A percentile compares a stretch with the other conserved stretches of the same genome.
Conservation (phyloP, 2,888 invertebrate species). For the Lacanobia oleracea region DNA sequence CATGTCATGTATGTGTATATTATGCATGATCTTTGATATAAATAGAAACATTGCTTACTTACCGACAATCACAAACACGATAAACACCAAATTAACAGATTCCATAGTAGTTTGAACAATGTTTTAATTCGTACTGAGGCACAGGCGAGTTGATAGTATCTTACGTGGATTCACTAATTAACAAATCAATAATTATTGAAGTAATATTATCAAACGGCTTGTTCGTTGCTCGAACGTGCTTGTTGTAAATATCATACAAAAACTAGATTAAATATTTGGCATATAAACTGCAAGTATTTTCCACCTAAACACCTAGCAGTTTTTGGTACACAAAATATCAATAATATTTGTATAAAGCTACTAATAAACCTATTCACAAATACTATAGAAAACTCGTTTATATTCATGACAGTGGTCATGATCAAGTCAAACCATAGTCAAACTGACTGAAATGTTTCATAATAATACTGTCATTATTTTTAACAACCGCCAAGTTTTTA, state of each 20-base stretch:
- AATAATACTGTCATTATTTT: constrained; percentile 2
- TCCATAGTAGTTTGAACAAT: constrained; percentile 39
- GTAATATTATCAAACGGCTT: constrained; percentile 9
- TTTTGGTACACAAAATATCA: constrained; percentile 29
- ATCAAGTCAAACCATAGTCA: too few species aligned
- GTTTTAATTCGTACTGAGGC: constrained; percentile 41
- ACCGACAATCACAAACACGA: constrained; percentile 42
- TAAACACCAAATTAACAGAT: constrained; percentile 22
- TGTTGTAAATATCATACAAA: constrained; percentile 37
- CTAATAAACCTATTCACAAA: constrained; percentile 36
- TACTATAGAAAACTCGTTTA: constrained; percentile 36
- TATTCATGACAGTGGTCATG: constrained; percentile 41
- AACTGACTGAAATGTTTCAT: constrained; percentile 27
- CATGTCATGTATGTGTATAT: too few species aligned
- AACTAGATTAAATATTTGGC: constrained; percentile 27
- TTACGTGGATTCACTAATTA: constrained; percentile 21
- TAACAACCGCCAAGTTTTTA: background rate
- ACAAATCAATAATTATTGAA: constrained; percentile 31
- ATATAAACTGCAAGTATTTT: constrained; percentile 6
- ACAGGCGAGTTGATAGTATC: constrained; percentile 1
- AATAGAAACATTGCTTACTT: constrained; percentile 18
- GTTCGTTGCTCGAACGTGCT: background rate
- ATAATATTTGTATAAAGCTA: constrained; percentile 25
- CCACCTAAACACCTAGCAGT: background rate
- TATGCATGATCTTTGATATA: background rate